Conservation (phyloP, 1,140 invertebrate species). For the Planococcus citri region DNA sequence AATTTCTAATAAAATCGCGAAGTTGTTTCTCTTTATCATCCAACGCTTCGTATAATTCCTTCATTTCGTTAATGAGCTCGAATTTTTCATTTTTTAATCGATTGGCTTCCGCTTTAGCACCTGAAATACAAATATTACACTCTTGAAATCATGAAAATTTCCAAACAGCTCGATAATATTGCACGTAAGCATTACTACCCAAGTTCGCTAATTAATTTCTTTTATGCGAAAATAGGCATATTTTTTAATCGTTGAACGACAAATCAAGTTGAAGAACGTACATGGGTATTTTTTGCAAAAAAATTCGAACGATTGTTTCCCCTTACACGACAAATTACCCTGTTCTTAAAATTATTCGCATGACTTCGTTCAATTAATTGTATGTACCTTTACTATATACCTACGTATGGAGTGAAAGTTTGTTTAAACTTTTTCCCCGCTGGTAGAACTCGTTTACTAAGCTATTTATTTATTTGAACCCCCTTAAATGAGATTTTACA, state of each 20-base stretch:
- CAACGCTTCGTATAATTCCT: constrained; percentile 80
- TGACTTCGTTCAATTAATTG: not conserved
- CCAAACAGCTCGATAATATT: too few relatives aligned
- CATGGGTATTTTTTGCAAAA: not conserved
- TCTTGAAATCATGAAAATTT: not conserved
- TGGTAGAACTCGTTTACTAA: not conserved
- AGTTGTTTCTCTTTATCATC: constrained; percentile 90
- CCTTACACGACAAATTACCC: not conserved
- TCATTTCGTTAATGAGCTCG: constrained; percentile 87
- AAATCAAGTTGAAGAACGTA: not conserved
- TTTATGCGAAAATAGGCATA: too few relatives aligned
- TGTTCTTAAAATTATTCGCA: not conserved
- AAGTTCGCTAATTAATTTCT: too few relatives aligned
- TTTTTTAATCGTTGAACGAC: not conserved
- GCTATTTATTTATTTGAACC: not conserved
- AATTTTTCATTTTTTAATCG: constrained; percentile 85
- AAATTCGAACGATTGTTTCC: not conserved
- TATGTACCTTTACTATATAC: too few relatives aligned
- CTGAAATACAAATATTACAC: constrained; percentile 34
- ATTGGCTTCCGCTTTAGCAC: constrained; percentile 77
- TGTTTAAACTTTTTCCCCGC: not conserved
- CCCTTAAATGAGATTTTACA: not conserved
- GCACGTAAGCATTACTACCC: too few relatives aligned
- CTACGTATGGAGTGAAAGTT: not conserved
- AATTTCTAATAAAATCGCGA: constrained; percentile 85